A percentile compares a stretch with the other conserved stretches of the same genome.
These are phyloP conservation scores for Rallus limicola DNA, from an alignment of 2,113 vertebrate species.

Conservation along the genomic window DNA sequence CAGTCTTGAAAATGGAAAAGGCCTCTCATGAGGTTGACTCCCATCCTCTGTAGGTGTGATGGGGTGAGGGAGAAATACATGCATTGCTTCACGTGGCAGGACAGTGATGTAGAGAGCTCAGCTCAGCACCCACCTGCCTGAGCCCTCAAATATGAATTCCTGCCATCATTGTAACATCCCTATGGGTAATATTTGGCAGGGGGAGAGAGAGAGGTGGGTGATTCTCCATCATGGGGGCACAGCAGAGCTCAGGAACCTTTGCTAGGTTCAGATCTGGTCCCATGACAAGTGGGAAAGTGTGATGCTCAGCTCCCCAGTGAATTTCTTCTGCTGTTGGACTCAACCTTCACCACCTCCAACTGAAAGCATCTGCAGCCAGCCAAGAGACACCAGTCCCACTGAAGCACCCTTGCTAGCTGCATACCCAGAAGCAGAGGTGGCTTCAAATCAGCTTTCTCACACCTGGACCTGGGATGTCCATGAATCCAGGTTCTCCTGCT, in stretches of 20 bases:
- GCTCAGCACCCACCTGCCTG: neutral
- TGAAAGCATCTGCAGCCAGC: neutral
- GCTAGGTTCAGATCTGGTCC: neutral
- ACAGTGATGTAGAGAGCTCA: neutral
- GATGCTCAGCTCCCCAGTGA: neutral
- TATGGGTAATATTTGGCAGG: neutral
- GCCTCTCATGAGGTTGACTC: neutral
- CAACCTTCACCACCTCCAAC: too few species aligned
- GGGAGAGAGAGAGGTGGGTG: neutral
- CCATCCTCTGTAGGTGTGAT: too few species aligned
- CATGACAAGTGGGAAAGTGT: neutral
- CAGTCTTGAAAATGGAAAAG: neutral
- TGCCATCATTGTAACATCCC: fast-evolving
- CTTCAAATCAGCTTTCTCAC: neutral
- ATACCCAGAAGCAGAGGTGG: neutral
- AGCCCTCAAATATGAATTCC: neutral
- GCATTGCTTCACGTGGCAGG: fast-evolving
- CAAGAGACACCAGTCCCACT: neutral
- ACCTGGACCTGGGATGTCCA: neutral
- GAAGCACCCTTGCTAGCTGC: neutral
- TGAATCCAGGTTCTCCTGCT: neutral
- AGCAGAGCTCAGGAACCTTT: neutral
- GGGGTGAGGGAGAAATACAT: neutral
- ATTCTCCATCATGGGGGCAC: neutral
- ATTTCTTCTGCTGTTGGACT: neutral